Evolutionary conservation across 2,797 vertebrate species (phyloP), one percentile per base, ranked within the genome.

Genomic region (Urophycis tenuis): DNA sequence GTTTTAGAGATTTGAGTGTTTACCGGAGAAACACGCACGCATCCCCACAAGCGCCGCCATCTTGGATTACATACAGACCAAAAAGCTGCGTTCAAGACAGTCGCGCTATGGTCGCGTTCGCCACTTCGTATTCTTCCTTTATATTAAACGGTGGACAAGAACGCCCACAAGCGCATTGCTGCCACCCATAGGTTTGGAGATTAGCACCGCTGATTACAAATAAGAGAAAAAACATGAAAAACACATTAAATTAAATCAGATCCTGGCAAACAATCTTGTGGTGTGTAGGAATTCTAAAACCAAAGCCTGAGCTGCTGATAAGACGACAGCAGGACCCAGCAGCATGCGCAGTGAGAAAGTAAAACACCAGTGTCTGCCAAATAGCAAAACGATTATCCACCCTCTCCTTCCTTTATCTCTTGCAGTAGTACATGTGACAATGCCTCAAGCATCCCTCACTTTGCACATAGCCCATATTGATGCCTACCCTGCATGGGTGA

Each of bases 21-120:
- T 90, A 94, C 93, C 93, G 0, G 93, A 93, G 80, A 92, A 83
- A 84, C 91, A 93, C 31, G 93, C 92, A 81, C 93, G 92, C 45
- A 94, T 14, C 0, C 91, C 89, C 49, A 93, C 79, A 34, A 94
- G 88, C 90, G 91, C 88, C 82, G 93, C 93, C 93, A 94, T 94
- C 88, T 93, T 93, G 85, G 81, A 81, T 82, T 73, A 30, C 72
- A 73, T 71, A 49, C 76, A 34, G 83, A 14, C 87, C 75, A 87
- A 90, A 60, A n/a, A 89, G 83, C 0, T 81, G 22, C 22, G 53
- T 60, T 60, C 22, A 60, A 60, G 53, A 25, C 25, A 60, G n/a
- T 8, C 2, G 25, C 53, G 19, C 25, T 25, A 25, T 60, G 25
- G n/a, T 8, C 2, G 25, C 53, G 19, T 60, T 25, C 53, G 2